Percentiles rank a stretch among this genome's conserved stretches.
Conservation (phyloP, 2,113 vertebrate species). For the Neodontobutis hainanensis region DNA sequence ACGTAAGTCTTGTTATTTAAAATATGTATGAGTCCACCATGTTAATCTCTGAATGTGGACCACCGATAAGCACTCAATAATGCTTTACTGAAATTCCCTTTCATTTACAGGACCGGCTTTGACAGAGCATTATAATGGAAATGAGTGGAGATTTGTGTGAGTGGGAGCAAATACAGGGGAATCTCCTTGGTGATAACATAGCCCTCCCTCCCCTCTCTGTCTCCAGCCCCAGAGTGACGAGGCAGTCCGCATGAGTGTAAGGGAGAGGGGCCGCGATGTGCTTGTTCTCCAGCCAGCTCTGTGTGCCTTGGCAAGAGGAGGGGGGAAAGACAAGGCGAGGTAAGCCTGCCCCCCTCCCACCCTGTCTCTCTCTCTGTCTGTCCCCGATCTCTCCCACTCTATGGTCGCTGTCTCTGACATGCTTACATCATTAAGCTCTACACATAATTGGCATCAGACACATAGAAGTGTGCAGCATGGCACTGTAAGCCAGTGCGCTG, state of each 20-base stretch:
- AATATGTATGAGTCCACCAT: constrained; percentile 61
- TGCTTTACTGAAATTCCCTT: constrained; percentile 65
- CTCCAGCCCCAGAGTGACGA: constrained; percentile 82
- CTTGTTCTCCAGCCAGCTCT: constrained; percentile 88
- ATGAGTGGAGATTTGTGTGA: constrained; percentile 67
- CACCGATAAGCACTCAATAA: constrained; percentile 65
- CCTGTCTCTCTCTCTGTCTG: constrained; percentile 33
- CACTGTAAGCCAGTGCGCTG: constrained; percentile 56
- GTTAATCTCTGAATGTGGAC: constrained; percentile 69
- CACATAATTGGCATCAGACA: constrained; percentile 73
- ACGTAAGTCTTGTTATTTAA: constrained; percentile 60
- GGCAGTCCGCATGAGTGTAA: constrained; percentile 81
- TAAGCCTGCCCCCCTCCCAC: constrained; percentile 68
- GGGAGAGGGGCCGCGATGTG: constrained; percentile 84
- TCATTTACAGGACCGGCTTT: constrained; percentile 64
- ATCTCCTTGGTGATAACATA: constrained; percentile 79
- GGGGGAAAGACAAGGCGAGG: constrained; percentile 73
- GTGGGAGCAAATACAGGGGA: constrained; percentile 66
- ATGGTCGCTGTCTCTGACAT: constrained; percentile 59
- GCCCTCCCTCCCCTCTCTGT: constrained; percentile 26
- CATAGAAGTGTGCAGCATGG: constrained; percentile 59
- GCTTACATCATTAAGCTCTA: constrained; percentile 80
- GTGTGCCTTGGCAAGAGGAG: constrained; percentile 68
- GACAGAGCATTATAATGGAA: constrained; percentile 76
- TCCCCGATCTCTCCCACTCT: constrained; percentile 32